These are phyloP conservation scores for Heliangelus exortis DNA, from an alignment of 2,797 vertebrate species.

Conservation along the genomic window DNA sequence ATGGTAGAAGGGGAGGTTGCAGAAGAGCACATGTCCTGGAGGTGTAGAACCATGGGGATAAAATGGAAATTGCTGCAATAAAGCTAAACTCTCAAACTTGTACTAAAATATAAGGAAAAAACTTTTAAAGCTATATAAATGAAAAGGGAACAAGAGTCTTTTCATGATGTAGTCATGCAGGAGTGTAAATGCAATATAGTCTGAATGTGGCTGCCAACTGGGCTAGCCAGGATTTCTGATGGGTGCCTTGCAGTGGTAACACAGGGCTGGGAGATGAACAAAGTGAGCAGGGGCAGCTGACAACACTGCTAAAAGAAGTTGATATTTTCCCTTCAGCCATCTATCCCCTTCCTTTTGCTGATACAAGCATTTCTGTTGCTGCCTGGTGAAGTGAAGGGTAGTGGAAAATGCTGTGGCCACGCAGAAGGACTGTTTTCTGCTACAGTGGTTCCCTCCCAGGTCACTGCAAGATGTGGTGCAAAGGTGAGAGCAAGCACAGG, in stretches of 20 bases:
- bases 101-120: not conserved
- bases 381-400: not conserved
- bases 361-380: not conserved
- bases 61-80: not conserved
- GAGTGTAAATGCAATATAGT: not conserved
- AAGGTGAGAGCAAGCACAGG: not conserved
- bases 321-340: not conserved
- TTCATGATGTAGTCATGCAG: rapidly evolving
- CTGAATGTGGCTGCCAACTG: not conserved
- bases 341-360: not conserved
- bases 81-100: not conserved
- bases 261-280: not conserved
- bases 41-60: not conserved
- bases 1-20: not conserved
- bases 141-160: not conserved
- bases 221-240: not conserved
- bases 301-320: not conserved
- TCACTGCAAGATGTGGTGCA: not conserved
- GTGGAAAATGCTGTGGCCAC: not conserved
- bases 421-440: not conserved
- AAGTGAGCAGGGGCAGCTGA: not conserved
- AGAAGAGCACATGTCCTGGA: not conserved
- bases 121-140: not conserved
- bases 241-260: not conserved
- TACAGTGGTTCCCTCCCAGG: not conserved